Base-by-base conservation (phyloP, 2,113 vertebrate species). In the Hypocryptadius cinnamomeus region DNA sequence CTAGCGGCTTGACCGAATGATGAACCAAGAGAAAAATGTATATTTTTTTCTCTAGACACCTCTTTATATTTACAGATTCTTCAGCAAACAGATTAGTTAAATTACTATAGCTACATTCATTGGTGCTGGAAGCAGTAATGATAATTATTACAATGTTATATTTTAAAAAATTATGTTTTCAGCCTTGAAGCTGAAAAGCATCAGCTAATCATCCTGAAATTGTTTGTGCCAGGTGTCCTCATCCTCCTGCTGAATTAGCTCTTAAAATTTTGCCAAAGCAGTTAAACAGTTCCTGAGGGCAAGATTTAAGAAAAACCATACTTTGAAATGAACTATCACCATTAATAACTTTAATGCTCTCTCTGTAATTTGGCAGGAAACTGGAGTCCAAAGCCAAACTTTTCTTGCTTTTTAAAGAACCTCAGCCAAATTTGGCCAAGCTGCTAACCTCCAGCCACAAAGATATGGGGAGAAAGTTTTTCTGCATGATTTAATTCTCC, bases 221-320 rank as follows among this genome's bases (percentile, higher is more conserved):
- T 90, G 8, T 74, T 95, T 90, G 37, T 86, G 37, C 65, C 83
- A 93, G 86, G 83, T 90, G 86, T 95, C 77, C 13, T 87, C n/a
- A n/a, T n/a, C 11, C 56, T 74, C 20, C 21, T 44, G n/a, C 40
- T 78, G 72, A 95, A 88, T 70, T 92, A 80, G 22, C 84, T 72
- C 33, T 61, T 79, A 89, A 91, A 85, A 79, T 85, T 90, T 87
- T 2, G 4, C 82, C 22, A 3, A 50, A 87, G 54, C 48, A 50
- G 48, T 87, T 91, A 89, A 73, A 82, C 64, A 73, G 33, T 61
- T 89, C 66, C 92, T 73, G 35, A 76, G 37, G 79, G 71, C 9
- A 79, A 91, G n/a, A 70, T 53, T 61, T 48, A 79, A 79, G 37
- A 77, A 61, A 82, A 79, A 79, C 2, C 12, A 31, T 48, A 5